Evolutionary conservation across 2,797 vertebrate species (phyloP).

Genomic region (Argentina silus): DNA sequence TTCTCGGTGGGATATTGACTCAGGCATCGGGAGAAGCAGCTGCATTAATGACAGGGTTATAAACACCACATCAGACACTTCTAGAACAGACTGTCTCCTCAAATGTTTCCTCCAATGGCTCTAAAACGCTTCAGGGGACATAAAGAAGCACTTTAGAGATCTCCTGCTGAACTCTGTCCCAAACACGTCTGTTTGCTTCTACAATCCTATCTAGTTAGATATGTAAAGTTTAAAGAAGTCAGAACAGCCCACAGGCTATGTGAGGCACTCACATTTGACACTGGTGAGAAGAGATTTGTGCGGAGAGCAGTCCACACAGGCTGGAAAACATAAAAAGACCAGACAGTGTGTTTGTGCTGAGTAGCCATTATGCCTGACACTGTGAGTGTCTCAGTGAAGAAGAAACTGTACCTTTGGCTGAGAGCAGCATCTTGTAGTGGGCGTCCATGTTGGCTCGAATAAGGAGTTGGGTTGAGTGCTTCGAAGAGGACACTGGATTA

Average conservation of each 20-base stretch:
- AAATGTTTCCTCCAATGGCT: not conserved
- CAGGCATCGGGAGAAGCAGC: not conserved
- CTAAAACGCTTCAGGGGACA: constrained; percentile 5
- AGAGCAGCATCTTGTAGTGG: constrained; percentile 22
- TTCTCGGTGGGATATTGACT: constrained; percentile 24
- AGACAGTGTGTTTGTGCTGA: not conserved
- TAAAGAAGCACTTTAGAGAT: constrained; percentile 17
- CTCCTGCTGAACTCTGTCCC: constrained; percentile 14
- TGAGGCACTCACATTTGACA: constrained; percentile 28
- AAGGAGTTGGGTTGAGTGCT: constrained; percentile 20
- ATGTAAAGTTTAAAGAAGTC: constrained; percentile 17
- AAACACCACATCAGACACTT: constrained; percentile 22
- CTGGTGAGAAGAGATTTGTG: not conserved
- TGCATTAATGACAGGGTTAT: constrained; percentile 10
- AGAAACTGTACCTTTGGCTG: constrained; percentile 27
- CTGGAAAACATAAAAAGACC: not conserved
- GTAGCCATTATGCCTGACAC: constrained; percentile 9
- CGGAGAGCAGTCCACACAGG: constrained; percentile 9
- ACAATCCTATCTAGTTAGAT: constrained; percentile 26
- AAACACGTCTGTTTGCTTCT: constrained; percentile 23
- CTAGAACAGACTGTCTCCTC: constrained; percentile 7
- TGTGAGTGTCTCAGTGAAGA: not conserved
- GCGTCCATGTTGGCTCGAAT: constrained; percentile 18
- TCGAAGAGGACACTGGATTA: not conserved
- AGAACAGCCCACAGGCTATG: constrained; percentile 20